These are phyloP conservation scores for Glomeris maerens DNA, from an alignment of 1,140 invertebrate genomes.

Conservation along the genomic window DNA sequence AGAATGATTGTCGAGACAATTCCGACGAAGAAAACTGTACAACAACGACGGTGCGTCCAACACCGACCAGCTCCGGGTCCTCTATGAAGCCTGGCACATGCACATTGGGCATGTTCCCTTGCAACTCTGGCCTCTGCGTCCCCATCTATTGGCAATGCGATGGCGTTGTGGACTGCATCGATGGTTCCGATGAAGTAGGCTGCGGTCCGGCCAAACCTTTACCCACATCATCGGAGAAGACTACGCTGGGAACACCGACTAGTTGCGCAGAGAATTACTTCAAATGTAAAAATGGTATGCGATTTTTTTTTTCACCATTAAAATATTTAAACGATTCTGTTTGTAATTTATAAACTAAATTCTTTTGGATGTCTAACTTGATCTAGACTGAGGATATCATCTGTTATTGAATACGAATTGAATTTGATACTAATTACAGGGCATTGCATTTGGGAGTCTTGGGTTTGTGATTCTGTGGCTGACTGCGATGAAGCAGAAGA, in stretches of 20 bases:
- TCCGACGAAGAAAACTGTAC: slow-evolving; percentile 59
- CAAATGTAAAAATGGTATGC: slow-evolving; percentile 46
- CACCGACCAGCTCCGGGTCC: slow-evolving; percentile 29
- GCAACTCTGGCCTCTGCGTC: neutral
- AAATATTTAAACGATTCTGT: neutral
- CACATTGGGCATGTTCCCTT: neutral
- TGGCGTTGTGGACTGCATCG: slow-evolving; percentile 34
- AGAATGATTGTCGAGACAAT: slow-evolving; percentile 85
- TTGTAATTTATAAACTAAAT: slow-evolving; percentile 5
- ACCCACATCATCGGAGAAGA: slow-evolving; percentile 19
- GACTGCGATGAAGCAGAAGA: slow-evolving; percentile 64
- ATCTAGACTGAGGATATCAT: neutral
- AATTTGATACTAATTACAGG: slow-evolving; percentile 33
- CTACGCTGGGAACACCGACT: slow-evolving; percentile 19
- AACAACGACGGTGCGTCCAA: slow-evolving; percentile 32
- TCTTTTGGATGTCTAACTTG: neutral
- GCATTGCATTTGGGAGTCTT: slow-evolving; percentile 56
- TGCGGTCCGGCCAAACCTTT: slow-evolving; percentile 23
- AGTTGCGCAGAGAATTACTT: slow-evolving; percentile 50
- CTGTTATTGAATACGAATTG: slow-evolving; percentile 22
- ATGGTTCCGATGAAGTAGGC: slow-evolving; percentile 32
- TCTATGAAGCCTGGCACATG: too few species aligned
- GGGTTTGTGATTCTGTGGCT: slow-evolving; percentile 55
- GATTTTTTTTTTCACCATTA: slow-evolving; percentile 17
- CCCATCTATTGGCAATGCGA: slow-evolving; percentile 56